phyloP scores from a whole-genome alignment of 2,113 vertebrate genomes.

The Bostrychus sinensis region DNA sequence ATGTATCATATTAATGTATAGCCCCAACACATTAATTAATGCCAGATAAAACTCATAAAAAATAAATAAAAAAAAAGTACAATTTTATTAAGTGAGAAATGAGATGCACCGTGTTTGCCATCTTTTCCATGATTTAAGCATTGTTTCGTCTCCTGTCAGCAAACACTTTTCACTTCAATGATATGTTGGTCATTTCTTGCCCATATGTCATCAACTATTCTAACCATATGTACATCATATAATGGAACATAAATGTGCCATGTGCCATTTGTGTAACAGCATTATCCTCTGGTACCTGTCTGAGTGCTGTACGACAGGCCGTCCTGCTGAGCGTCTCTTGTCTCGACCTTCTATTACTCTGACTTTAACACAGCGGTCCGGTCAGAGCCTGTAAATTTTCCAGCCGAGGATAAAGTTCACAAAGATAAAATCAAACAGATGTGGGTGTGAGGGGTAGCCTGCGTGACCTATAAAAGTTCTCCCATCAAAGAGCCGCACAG shows the following conservation, averaged over 20 bases:
- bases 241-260: not conserved
- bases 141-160: too few species aligned
- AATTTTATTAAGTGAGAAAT: too few species aligned
- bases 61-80: too few species aligned
- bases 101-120: too few species aligned
- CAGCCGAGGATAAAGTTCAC: constrained; percentile 98
- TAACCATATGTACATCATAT: not conserved
- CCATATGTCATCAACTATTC: too few species aligned
- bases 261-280: not conserved
- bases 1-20: too few species aligned
- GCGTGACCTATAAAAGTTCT: constrained; percentile 97
- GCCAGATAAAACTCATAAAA: too few species aligned
- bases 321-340: constrained; percentile 81
- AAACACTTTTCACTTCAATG: too few species aligned
- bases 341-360: constrained; percentile 84
- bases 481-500: constrained; percentile 98
- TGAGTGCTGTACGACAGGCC: constrained; percentile 6
- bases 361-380: constrained; percentile 93
- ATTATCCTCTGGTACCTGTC: not conserved
- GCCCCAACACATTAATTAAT: too few species aligned
- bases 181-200: too few species aligned
- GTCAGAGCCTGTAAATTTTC: constrained; percentile 98
- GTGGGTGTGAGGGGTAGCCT: constrained; percentile 94
- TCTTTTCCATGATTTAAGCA: too few species aligned
- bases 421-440: constrained; percentile 99